Base-by-base conservation (phyloP, 2,113 vertebrate genomes). In the Podiceps cristatus region DNA sequence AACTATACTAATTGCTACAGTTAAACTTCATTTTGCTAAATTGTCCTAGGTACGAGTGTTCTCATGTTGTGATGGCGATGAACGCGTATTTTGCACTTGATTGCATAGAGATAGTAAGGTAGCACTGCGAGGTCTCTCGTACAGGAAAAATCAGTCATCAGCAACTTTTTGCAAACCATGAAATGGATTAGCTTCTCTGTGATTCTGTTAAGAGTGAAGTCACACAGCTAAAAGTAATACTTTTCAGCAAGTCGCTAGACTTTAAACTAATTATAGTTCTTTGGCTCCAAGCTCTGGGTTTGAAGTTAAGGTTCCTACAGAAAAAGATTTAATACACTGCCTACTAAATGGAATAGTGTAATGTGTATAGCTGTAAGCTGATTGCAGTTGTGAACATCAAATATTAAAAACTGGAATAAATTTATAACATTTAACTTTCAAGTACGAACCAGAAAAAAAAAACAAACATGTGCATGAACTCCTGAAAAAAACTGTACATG, bases 241-340 rank as follows among this genome's bases (percentile, higher is more conserved):
- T 49, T 66, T 90, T 81, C 92, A 64, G 33, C 31, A 60, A 83
- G 45, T 62, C 2, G 0, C 23, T 52, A 93, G 66, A 86, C 40
- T 94, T 88, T 59, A 94, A 97, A 94, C 77, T 87, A 94, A 96
- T 97, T 96, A 77, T 37, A 85, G 35, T 20, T 88, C 76, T 50
- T 31, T 75, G 80, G 90, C 90, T 91, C 69, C 74, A 82, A 95
- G 95, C 90, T 93, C 69, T 66, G 90, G 77, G 71, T 94, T 88
- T 95, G 92, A 96, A 89, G 85, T 73, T 81, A 58, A 90, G 59
- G 49, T 79, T 96, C 23, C 63, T 81, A 28, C 12, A 76, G 62
- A 74, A 94, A 75, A 67, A 56, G 1, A 87, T 96, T 76, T 92
- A 20, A 56, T 52, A 68, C 88, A 64, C 59, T 87, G 72, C 44